These are phyloP conservation scores for Muntiacus muntjak DNA, from an alignment of 2,113 vertebrate species.

Conservation along the genomic window DNA sequence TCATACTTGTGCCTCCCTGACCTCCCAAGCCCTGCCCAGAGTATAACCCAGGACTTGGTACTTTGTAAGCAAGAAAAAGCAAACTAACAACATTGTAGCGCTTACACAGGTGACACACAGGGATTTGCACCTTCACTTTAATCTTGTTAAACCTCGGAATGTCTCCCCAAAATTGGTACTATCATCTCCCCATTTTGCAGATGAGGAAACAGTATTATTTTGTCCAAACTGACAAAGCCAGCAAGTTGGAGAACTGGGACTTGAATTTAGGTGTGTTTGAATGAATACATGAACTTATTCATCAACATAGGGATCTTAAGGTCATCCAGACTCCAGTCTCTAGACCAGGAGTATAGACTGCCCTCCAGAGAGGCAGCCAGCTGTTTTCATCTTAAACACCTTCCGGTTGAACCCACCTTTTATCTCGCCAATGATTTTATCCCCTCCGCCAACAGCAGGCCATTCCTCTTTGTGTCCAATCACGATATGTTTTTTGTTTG, in stretches of 20 bases:
- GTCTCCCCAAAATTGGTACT: no score
- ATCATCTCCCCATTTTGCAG: background rate
- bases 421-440: background rate
- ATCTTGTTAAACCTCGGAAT: background rate
- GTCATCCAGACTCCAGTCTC: background rate
- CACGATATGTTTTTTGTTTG: background rate
- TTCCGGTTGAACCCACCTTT: background rate
- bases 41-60: background rate
- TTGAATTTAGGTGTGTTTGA: background rate
- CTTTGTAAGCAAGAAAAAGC: background rate
- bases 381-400: background rate
- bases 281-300: background rate
- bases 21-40: background rate
- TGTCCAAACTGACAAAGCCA: background rate
- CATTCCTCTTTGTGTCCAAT: background rate
- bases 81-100: background rate
- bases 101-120: background rate
- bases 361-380: background rate
- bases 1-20: fast-evolving
- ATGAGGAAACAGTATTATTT: background rate
- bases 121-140: background rate
- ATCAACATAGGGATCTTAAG: background rate
- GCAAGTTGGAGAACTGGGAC: background rate
- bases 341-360: background rate
- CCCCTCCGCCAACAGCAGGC: background rate